These are phyloP conservation scores for Apamea crenata DNA, from an alignment of 2,888 invertebrate genomes.

Conservation along the genomic window DNA sequence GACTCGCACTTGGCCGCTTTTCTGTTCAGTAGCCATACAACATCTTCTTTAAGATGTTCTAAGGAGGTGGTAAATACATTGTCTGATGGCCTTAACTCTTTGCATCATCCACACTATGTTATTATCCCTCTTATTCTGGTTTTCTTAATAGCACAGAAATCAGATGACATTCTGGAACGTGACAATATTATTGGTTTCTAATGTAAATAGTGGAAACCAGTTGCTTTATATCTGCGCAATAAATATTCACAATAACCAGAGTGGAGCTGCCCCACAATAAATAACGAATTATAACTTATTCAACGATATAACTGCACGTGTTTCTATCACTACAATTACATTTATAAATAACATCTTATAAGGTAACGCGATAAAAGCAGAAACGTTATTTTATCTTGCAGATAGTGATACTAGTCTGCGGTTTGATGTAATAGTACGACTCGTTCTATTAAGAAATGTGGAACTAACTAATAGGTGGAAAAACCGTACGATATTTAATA, in stretches of 20 bases:
- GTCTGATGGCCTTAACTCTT: background rate
- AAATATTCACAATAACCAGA: slow-evolving; percentile 50
- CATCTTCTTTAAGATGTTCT: background rate
- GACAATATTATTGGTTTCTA: slow-evolving; percentile 21
- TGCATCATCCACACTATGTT: background rate
- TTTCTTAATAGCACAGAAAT: slow-evolving; percentile 5
- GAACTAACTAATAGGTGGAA: slow-evolving; percentile 7
- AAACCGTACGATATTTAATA: slow-evolving; percentile 1
- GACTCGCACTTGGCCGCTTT: background rate
- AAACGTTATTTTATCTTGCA: slow-evolving; percentile 48
- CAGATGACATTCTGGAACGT: slow-evolving; percentile 33
- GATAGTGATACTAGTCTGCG: slow-evolving; percentile 46
- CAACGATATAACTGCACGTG: slow-evolving; percentile 53
- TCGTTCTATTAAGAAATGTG: slow-evolving; percentile 39
- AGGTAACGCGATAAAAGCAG: slow-evolving; percentile 49
- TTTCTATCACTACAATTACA: slow-evolving; percentile 55
- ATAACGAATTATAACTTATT: slow-evolving; percentile 60
- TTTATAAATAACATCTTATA: slow-evolving; percentile 53
- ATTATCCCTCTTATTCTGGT: background rate
- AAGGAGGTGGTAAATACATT: background rate
- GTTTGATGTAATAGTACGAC: slow-evolving; percentile 46
- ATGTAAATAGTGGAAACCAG: slow-evolving; percentile 52
- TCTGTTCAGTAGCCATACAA: background rate
- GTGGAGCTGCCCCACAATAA: slow-evolving; percentile 32
- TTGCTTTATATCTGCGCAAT: slow-evolving; percentile 48